Evolutionary conservation across 2,113 vertebrate genomes (phyloP).

Genomic region (Engystomops pustulosus): DNA sequence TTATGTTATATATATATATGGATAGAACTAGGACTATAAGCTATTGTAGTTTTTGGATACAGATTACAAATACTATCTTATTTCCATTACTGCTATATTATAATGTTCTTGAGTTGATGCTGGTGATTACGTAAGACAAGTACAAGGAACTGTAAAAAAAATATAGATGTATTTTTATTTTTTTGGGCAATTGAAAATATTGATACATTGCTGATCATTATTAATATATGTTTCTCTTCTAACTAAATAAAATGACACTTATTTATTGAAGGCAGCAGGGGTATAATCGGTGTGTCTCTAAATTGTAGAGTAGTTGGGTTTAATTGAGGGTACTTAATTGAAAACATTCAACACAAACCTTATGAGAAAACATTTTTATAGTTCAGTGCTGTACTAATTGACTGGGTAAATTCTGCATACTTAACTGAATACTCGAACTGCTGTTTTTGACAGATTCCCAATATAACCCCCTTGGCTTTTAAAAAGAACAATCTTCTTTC

Average conservation of each 20-base stretch:
- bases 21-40: too few relatives aligned
- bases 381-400: conserved; percentile 40
- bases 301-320: conserved; percentile 55
- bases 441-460: conserved; percentile 71
- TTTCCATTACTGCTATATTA: too few relatives aligned
- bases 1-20: too few relatives aligned
- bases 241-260: conserved; percentile 32
- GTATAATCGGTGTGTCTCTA: conserved; percentile 44
- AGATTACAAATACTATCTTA: too few relatives aligned
- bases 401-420: conserved; percentile 61
- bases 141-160: too few relatives aligned
- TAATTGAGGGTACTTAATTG: conserved; percentile 56
- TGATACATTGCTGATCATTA: background rate
- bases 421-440: conserved; percentile 58
- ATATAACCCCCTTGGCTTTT: conserved; percentile 67
- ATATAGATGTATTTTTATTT: too few relatives aligned
- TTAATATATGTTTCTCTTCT: conserved; percentile 26
- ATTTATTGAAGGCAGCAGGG: conserved; percentile 43
- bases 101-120: too few relatives aligned
- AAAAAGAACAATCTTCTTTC: conserved; percentile 61
- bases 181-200: background rate
- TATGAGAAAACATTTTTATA: conserved; percentile 49
- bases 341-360: conserved; percentile 56
- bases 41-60: too few relatives aligned
- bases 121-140: too few relatives aligned